Evolutionary conservation across 2,113 vertebrate genomes (phyloP).

Genomic region (Triplophysa dalaica): DNA sequence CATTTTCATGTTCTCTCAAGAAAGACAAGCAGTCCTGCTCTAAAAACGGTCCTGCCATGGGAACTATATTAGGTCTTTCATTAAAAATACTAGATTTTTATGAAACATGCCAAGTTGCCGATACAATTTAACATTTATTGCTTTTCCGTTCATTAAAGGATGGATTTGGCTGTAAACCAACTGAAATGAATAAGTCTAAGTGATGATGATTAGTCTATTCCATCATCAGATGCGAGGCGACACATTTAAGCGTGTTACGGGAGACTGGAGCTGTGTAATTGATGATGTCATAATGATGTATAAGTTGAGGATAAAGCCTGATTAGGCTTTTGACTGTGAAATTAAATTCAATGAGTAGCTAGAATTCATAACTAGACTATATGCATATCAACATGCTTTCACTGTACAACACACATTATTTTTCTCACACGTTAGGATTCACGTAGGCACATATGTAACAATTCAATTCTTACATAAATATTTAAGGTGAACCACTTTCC

Average conservation of each 20-base stretch:
- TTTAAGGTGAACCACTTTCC: neutral
- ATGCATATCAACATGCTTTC: slow-evolving; percentile 10
- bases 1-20: slow-evolving; percentile 33
- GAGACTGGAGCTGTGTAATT: slow-evolving; percentile 53
- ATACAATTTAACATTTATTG: neutral
- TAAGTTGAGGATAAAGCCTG: slow-evolving; percentile 61
- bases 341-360: slow-evolving; percentile 48
- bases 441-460: neutral
- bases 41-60: neutral
- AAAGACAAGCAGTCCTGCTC: slow-evolving; percentile 17
- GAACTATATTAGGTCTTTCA: neutral
- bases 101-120: neutral
- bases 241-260: slow-evolving; percentile 22
- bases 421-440: neutral
- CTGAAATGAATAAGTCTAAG: neutral
- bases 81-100: slow-evolving; percentile 15
- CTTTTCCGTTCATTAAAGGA: neutral
- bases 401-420: neutral
- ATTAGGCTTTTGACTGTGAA: slow-evolving; percentile 44
- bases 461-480: neutral
- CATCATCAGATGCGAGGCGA: neutral
- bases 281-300: slow-evolving; percentile 59
- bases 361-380: neutral
- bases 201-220: slow-evolving; percentile 8
- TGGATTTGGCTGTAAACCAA: slow-evolving; percentile 12